These are phyloP conservation scores for Xenops minutus DNA, from an alignment of 2,797 vertebrate genomes.

Conservation along the genomic window DNA sequence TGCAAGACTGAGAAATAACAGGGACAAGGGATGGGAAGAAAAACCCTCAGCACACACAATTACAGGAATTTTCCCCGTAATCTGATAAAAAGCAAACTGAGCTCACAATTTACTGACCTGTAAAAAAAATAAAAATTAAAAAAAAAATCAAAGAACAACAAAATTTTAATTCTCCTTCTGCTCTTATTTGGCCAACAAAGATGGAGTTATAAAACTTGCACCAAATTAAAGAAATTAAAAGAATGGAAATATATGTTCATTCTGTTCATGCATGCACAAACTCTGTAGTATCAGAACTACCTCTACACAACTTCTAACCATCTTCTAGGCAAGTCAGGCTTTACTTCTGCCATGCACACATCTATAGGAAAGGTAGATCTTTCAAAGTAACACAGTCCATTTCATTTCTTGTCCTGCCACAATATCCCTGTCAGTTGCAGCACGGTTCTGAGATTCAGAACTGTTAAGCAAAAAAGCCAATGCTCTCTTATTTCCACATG, in stretches of 20 bases:
- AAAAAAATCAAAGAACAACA: background rate
- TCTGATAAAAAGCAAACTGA: background rate
- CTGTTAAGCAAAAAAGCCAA: background rate
- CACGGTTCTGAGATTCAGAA: background rate
- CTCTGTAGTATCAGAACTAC: background rate
- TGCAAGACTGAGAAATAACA: background rate
- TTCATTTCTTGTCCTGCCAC: background rate
- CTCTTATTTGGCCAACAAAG: background rate
- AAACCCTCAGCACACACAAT: background rate
- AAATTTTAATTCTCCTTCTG: background rate
- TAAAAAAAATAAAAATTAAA: background rate
- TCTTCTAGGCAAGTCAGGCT: background rate
- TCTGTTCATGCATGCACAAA: background rate
- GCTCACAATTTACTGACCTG: background rate
- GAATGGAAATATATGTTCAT: background rate
- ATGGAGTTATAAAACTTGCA: background rate
- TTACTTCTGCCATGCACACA: background rate
- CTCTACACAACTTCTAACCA: background rate
- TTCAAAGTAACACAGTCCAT: background rate
- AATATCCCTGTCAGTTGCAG: background rate
- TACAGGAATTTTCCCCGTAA: background rate
- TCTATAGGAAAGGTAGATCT: background rate
- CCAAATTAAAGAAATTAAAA: background rate
- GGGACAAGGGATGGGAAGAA: fast-evolving
- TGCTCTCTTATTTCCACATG: background rate